Conservation (phyloP, 2,888 invertebrate genomes). For the Zonitis immaculata region DNA sequence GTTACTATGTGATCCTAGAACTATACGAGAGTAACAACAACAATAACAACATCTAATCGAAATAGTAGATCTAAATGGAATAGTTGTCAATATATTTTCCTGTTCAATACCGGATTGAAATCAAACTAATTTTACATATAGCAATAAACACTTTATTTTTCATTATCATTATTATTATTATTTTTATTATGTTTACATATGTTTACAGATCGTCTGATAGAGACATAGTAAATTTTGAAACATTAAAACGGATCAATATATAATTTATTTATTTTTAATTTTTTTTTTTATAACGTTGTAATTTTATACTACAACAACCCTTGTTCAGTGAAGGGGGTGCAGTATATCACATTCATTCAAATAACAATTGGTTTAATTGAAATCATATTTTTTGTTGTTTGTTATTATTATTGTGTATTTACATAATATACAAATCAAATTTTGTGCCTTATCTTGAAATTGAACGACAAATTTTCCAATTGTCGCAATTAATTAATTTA, state of each 20-base stretch:
- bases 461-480: slow-evolving; percentile 6
- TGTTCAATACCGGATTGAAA: not conserved
- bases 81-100: not conserved
- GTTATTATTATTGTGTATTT: slow-evolving; percentile 43
- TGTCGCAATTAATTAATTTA: slow-evolving; percentile 6
- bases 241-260: slow-evolving; percentile 29
- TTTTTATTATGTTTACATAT: slow-evolving; percentile 28
- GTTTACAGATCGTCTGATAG: slow-evolving; percentile 31
- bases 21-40: no score
- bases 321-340: slow-evolving; percentile 28
- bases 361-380: slow-evolving; percentile 35
- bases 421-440: slow-evolving; percentile 37
- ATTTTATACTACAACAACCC: slow-evolving; percentile 16
- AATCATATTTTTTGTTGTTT: slow-evolving; percentile 13
- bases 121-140: slow-evolving; percentile 15
- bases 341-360: slow-evolving; percentile 44
- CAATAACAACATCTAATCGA: no score
- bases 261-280: slow-evolving; percentile 26
- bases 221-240: slow-evolving; percentile 33
- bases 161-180: slow-evolving; percentile 18
- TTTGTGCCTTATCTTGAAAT: slow-evolving; percentile 29
- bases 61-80: slow-evolving; percentile 17
- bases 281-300: slow-evolving; percentile 11
- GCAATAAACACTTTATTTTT: slow-evolving; percentile 35
- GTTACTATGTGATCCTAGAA: no score